These are phyloP conservation scores for Monodelphis domestica DNA, from an alignment of 2,797 vertebrate species.

Conservation along the genomic window DNA sequence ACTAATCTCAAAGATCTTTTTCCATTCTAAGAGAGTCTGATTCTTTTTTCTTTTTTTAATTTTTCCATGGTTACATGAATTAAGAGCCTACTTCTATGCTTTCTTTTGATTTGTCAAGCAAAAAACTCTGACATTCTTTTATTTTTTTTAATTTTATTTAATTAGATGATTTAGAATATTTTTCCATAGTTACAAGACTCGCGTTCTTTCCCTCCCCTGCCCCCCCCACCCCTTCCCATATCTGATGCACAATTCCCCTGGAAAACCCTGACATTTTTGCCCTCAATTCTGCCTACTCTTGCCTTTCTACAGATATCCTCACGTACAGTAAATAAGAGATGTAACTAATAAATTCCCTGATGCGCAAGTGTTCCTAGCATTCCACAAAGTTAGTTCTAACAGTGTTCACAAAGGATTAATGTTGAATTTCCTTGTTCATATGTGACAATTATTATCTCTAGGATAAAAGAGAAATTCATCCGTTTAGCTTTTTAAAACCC, in stretches of 20 bases:
- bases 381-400: background rate
- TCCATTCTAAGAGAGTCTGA: background rate
- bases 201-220: no score
- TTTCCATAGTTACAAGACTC: no score
- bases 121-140: constrained; percentile 4
- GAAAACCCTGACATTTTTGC: background rate
- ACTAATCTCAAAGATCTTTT: background rate
- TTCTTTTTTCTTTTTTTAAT: no score
- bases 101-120: background rate
- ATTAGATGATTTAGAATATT: no score
- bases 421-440: background rate
- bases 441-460: background rate
- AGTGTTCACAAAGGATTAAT: constrained; percentile 10
- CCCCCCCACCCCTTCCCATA: no score
- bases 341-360: background rate
- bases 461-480: background rate
- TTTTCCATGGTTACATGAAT: no score
- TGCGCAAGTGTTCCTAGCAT: background rate
- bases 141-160: no score
- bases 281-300: background rate
- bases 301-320: background rate
- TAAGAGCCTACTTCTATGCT: background rate
- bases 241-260: no score
- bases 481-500: background rate
- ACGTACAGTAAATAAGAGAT: background rate